A percentile compares a stretch with the other conserved stretches of the same genome.
These are phyloP conservation scores for Diplosoma virens DNA, from an alignment of 23 tunicate genomes.

Conservation along the genomic window DNA sequence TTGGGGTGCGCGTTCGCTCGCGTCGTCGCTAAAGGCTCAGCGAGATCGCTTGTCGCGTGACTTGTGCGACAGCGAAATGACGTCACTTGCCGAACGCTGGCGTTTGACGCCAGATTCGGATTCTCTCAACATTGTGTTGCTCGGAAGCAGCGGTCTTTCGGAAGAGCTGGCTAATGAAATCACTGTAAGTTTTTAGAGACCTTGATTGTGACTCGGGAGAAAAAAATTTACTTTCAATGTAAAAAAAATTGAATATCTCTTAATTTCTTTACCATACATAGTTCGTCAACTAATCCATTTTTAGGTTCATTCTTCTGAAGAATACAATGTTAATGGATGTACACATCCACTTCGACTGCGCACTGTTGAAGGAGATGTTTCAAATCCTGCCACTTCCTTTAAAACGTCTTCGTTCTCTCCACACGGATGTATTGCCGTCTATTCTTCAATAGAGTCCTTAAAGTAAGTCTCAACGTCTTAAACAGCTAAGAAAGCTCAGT, in stretches of 20 bases:
- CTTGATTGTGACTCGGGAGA: too few relatives aligned
- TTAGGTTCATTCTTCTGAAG: slow-evolving; percentile 76
- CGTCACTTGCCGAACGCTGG: slow-evolving; percentile 47
- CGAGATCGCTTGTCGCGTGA: slow-evolving; percentile 15
- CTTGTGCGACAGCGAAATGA: not conserved
- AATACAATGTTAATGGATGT: slow-evolving; percentile 71
- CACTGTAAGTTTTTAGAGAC: slow-evolving; percentile 54
- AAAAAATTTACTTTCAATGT: too few relatives aligned
- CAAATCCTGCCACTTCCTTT: slow-evolving; percentile 62
- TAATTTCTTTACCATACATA: too few relatives aligned
- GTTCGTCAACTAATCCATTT: too few relatives aligned
- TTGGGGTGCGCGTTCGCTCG: slow-evolving; percentile 72
- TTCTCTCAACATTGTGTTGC: slow-evolving; percentile 74
- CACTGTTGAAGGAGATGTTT: slow-evolving; percentile 64
- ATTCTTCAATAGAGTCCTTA: slow-evolving; percentile 65
- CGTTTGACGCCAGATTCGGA: slow-evolving; percentile 66
- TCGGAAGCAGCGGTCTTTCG: slow-evolving; percentile 75
- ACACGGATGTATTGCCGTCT: slow-evolving; percentile 92
- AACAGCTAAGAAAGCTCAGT: not conserved
- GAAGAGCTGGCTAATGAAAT: slow-evolving; percentile 85
- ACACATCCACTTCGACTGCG: slow-evolving; percentile 59
- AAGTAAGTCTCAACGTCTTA: slow-evolving; percentile 31
- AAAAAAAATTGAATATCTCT: too few relatives aligned
- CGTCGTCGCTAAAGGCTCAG: slow-evolving; percentile 12
- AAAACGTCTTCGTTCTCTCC: slow-evolving; percentile 81